Evolutionary conservation across 2,113 vertebrate species (phyloP), one percentile per base, ranked within the genome.

Genomic region (Labeo catla): DNA sequence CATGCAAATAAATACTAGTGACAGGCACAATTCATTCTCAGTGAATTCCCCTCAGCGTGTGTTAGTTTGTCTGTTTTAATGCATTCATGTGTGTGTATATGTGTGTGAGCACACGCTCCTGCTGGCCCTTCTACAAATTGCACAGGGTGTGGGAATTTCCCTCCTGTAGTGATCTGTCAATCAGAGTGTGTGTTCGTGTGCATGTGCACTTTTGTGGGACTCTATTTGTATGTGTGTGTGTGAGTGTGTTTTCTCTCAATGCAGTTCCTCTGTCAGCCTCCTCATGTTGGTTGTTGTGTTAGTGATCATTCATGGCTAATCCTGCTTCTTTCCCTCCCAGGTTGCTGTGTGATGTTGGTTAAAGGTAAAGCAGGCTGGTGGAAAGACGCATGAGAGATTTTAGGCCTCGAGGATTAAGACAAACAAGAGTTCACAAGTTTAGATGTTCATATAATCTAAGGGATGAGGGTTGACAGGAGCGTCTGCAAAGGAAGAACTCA

Each of bases 111-210:
- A 70, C 19, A n/a, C 19, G 49, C 74, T 85, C 70, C 68, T 19
- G 39, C 86, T 84, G 76, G 84, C 59, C 70, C 43, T 77, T 87
- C 49, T 89, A 85, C 82, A 88, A 85, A 77, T 87, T 87, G 73
- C 83, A 49, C 83, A 47, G 28, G 78, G 73, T 87, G 83, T 87
- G 87, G 89, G 83, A 90, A 88, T 87, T 90, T 88, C 89, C 89
- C 89, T 80, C 83, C 87, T 87, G 82, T 76, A 68, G 87, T 66
- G 82, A 77, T 28, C 73, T 90, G 85, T 85, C 89, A 88, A 7
- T 90, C 87, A 88, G 21, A 83, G 39, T 81, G 50, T 80, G 84
- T 68, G 66, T 81, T 34, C 73, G 7, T 74, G 77, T 74, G 19
- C 54, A 8, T 52, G 66, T 76, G 10, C 13, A 84, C 11, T 59